Percentiles rank a stretch among this genome's conserved stretches.
These are phyloP conservation scores for Ormyrus rosae DNA, from an alignment of 2,888 invertebrate genomes.

Conservation along the genomic window DNA sequence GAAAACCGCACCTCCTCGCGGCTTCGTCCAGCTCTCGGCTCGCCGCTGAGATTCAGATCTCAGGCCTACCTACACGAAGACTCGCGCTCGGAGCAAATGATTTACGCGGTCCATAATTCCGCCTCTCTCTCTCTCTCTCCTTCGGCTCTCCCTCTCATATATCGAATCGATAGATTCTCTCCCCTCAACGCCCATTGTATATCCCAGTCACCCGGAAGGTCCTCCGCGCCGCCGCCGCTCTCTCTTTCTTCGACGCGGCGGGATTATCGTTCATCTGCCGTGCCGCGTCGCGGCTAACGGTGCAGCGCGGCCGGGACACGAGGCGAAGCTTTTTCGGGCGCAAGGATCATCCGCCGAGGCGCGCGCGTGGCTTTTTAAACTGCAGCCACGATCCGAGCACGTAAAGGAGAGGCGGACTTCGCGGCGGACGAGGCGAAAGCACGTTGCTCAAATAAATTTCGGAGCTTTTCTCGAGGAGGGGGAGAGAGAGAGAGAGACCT, in stretches of 20 bases:
- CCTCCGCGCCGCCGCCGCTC: conserved; percentile 1
- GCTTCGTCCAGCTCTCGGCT: not conserved
- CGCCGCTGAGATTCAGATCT: conserved; percentile 39
- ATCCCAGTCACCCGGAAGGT: conserved; percentile 32
- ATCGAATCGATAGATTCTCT: conserved; percentile 52
- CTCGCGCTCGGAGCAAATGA: conserved; percentile 43
- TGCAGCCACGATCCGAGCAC: too few species aligned
- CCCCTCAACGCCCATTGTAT: conserved; percentile 39
- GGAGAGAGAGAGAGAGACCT: too few species aligned
- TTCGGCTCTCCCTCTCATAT: not conserved
- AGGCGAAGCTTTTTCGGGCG: too few species aligned
- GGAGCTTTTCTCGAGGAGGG: too few species aligned
- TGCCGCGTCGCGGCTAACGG: too few species aligned
- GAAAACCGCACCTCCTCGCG: not conserved
- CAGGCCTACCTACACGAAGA: not conserved
- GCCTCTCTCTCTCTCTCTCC: conserved; percentile 4
- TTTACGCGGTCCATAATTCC: conserved; percentile 51
- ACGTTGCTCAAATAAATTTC: too few species aligned
- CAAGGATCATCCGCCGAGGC: too few species aligned
- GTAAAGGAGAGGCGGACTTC: too few species aligned
- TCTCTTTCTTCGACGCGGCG: not conserved
- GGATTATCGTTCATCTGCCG: too few species aligned
- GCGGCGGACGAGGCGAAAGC: too few species aligned
- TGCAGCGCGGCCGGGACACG: too few species aligned
- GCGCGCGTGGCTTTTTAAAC: too few species aligned